A percentile compares a stretch with the other conserved stretches of the same genome.
These are phyloP conservation scores for Drosophila pseudoananassae DNA, from an alignment of 1,140 invertebrate species.

Conservation along the genomic window DNA sequence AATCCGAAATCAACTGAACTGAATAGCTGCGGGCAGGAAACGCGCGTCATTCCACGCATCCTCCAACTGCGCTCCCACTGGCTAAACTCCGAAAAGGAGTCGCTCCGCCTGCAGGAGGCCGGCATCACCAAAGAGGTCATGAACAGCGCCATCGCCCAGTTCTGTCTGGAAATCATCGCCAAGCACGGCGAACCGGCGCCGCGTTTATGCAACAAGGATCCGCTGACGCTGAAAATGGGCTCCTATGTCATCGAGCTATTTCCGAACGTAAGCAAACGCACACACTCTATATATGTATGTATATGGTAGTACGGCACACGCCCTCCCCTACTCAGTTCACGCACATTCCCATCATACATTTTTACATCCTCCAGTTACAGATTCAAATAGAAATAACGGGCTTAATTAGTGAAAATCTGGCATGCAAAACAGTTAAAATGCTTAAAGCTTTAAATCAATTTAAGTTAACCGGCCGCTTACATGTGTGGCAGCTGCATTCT, in stretches of 20 bases:
- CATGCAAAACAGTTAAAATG: too few species aligned
- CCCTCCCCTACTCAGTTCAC: not conserved
- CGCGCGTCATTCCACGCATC: constrained; percentile 97
- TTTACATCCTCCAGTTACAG: constrained; percentile 1
- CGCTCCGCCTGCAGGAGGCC: constrained; percentile 94
- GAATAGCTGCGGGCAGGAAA: constrained; percentile 97
- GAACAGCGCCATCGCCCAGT: constrained; percentile 97
- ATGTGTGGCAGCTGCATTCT: not conserved
- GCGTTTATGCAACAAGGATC: constrained; percentile 99
- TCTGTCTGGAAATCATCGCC: constrained; percentile 98
- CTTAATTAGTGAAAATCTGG: not conserved
- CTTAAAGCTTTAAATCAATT: too few species aligned
- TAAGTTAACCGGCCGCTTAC: too few species aligned
- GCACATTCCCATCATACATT: not conserved
- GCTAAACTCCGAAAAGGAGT: constrained; percentile 96
- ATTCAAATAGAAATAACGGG: too few species aligned
- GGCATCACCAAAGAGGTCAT: constrained; percentile 96
- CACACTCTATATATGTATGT: too few species aligned
- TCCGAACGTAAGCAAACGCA: constrained; percentile 87
- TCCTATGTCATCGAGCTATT: constrained; percentile 92
- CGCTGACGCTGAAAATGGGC: constrained; percentile 97
- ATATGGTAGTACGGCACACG: too few species aligned
- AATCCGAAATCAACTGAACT: not conserved
- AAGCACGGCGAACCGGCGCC: constrained; percentile 97
- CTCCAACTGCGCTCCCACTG: constrained; percentile 96